Conservation (phyloP, 2,888 invertebrate genomes). For the Harpagoxenus sublaevis region DNA sequence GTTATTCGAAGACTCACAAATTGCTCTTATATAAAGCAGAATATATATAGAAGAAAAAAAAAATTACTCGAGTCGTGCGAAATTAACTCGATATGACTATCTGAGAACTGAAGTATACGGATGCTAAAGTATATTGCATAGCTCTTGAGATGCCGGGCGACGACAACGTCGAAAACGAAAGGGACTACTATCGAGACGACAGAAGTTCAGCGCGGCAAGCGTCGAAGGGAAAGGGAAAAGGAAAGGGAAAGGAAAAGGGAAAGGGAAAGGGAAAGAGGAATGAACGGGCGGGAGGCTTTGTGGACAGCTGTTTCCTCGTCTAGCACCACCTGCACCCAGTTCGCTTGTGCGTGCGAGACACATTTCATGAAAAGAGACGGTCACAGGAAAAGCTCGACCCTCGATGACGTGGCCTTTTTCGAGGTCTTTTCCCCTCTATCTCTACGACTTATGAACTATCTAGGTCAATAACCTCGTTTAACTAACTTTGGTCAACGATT, state of each 20-base stretch:
- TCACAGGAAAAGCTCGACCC: conserved; percentile 14
- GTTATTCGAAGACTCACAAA: not conserved
- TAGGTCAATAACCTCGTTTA: conserved; percentile 37
- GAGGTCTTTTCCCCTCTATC: conserved; percentile 17
- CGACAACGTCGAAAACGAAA: conserved; percentile 59
- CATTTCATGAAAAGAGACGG: conserved; percentile 37
- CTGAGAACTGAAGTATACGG: not conserved
- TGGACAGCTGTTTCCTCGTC: conserved; percentile 80
- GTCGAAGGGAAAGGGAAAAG: conserved; percentile 53
- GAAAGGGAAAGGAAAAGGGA: conserved; percentile 22
- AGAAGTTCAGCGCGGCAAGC: conserved; percentile 56
- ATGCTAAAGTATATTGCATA: not conserved
- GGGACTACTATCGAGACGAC: conserved; percentile 51
- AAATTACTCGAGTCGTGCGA: not conserved
- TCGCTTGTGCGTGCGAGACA: conserved; percentile 64
- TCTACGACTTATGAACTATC: conserved; percentile 24
- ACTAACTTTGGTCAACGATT: conserved; percentile 32
- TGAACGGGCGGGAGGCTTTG: conserved; percentile 57
- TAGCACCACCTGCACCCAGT: conserved; percentile 83
- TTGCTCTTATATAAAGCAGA: not conserved
- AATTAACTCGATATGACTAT: conserved; percentile 9
- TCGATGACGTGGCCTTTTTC: conserved; percentile 30
- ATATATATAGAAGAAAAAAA: not conserved
- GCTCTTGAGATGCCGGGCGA: not conserved
- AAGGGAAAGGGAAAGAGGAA: conserved; percentile 47